Percentiles rank a stretch among this genome's conserved stretches.
phyloP scores from a whole-genome alignment of 2,113 vertebrate genomes.

The Struthidea cinerea region DNA sequence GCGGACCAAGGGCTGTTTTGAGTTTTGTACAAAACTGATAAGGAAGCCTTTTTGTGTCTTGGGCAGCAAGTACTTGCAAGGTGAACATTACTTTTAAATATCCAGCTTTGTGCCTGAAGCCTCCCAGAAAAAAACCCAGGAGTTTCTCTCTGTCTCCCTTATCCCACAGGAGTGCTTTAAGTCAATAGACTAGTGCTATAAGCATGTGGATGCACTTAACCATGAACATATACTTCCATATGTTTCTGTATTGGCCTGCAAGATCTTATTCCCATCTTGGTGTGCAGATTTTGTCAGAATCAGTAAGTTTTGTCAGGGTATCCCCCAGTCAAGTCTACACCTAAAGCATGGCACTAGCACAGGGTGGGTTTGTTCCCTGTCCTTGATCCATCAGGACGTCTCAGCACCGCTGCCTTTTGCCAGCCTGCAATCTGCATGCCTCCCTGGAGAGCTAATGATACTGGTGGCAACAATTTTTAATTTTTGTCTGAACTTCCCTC shows the following conservation, averaged over 20 bases:
- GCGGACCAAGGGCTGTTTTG: not conserved
- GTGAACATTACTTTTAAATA: not conserved
- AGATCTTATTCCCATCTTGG: not conserved
- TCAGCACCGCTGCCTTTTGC: rapidly evolving
- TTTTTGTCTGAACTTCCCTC: not conserved
- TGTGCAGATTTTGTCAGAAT: not conserved
- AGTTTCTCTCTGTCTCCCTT: not conserved
- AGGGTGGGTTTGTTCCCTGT: not conserved
- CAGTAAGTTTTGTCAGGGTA: not conserved
- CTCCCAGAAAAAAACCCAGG: rapidly evolving
- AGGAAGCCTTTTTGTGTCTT: not conserved
- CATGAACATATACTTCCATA: rapidly evolving
- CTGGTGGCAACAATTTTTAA: not conserved
- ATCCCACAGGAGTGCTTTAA: not conserved
- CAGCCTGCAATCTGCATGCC: not conserved
- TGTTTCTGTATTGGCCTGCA: rapidly evolving
- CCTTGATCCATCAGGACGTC: not conserved
- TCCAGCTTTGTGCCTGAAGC: not conserved
- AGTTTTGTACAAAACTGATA: not conserved
- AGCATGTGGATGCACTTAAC: rapidly evolving
- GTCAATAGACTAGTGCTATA: not conserved
- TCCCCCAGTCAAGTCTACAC: not conserved
- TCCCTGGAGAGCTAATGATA: not conserved
- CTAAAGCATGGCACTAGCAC: not conserved
- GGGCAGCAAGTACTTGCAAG: not conserved